Evolutionary conservation across 2,888 invertebrate species (phyloP).

Genomic region (Drosophila multiciliata): DNA sequence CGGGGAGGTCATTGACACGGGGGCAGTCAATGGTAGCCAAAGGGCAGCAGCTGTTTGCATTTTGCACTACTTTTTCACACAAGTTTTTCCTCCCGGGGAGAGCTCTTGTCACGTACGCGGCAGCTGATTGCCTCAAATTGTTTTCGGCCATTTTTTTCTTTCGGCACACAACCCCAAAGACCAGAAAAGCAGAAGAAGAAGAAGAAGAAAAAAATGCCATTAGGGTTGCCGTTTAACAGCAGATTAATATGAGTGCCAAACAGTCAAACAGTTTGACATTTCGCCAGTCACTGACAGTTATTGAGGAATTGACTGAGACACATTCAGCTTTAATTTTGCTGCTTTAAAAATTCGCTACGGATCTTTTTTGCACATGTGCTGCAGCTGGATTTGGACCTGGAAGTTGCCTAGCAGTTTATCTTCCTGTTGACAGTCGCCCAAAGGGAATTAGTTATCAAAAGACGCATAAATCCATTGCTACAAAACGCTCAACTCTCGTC

Average conservation of each 20-base stretch:
- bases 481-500: slow-evolving; percentile 25
- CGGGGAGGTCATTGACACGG: slow-evolving; percentile 66
- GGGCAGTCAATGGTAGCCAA: slow-evolving; percentile 22
- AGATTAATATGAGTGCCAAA: slow-evolving; percentile 60
- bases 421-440: slow-evolving; percentile 81
- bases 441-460: slow-evolving; percentile 81
- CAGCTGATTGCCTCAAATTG: slow-evolving; percentile 78
- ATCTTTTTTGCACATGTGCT: slow-evolving; percentile 29
- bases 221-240: slow-evolving; percentile 57
- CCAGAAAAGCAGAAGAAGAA: background rate
- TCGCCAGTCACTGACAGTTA: slow-evolving; percentile 38
- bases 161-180: slow-evolving; percentile 39
- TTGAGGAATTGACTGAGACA: background rate
- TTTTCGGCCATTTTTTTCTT: slow-evolving; percentile 65
- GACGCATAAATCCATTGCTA: slow-evolving; percentile 73
- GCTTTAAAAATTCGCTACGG: background rate
- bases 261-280: slow-evolving; percentile 26
- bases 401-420: slow-evolving; percentile 71
- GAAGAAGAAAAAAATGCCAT: slow-evolving; percentile 14
- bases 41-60: slow-evolving; percentile 71
- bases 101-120: slow-evolving; percentile 58
- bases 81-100: slow-evolving; percentile 20
- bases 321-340: slow-evolving; percentile 33
- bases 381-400: slow-evolving; percentile 1
- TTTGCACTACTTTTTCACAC: slow-evolving; percentile 49